Conservation (phyloP, 2,888 invertebrate genomes). For the Pocota personata region DNA sequence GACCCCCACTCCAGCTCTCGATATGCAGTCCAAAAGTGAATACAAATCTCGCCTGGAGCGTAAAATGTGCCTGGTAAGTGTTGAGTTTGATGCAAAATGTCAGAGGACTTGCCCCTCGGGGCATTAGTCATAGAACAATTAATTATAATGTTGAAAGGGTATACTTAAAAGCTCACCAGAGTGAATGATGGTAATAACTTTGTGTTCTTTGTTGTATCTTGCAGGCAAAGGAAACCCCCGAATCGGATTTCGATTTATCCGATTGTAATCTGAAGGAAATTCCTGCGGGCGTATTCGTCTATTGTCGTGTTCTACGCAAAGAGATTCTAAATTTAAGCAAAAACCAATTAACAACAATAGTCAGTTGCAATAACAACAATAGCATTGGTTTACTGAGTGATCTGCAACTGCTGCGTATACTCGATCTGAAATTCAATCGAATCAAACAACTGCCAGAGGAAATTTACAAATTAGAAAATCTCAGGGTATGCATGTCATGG, state of each 20-base stretch:
- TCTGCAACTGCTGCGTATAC: constrained; percentile 86
- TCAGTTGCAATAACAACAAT: constrained; percentile 85
- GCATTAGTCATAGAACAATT: constrained; percentile 29
- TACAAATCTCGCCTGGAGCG: constrained; percentile 77
- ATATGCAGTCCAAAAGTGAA: constrained; percentile 75
- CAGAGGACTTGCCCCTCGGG: neutral
- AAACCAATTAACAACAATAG: constrained; percentile 86
- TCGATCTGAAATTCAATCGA: constrained; percentile 88
- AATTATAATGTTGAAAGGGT: neutral
- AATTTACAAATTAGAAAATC: constrained; percentile 86
- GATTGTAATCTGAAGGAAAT: constrained; percentile 89
- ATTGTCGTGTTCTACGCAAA: constrained; percentile 92
- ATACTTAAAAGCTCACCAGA: neutral
- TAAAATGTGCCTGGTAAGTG: constrained; percentile 77
- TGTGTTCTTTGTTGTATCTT: neutral
- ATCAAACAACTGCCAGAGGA: constrained; percentile 87
- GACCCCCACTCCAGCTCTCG: constrained; percentile 34
- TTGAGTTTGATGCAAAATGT: neutral
- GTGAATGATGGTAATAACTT: neutral
- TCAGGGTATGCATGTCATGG: constrained; percentile 84
- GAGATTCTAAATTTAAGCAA: constrained; percentile 87
- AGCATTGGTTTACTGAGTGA: constrained; percentile 88
- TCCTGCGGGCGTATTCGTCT: constrained; percentile 90
- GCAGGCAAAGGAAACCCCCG: constrained; percentile 88
- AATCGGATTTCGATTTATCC: constrained; percentile 91